Evolutionary conservation across 2,797 vertebrate genomes (phyloP), one percentile per base, ranked within the genome.

Genomic region (Spheniscus humboldti): DNA sequence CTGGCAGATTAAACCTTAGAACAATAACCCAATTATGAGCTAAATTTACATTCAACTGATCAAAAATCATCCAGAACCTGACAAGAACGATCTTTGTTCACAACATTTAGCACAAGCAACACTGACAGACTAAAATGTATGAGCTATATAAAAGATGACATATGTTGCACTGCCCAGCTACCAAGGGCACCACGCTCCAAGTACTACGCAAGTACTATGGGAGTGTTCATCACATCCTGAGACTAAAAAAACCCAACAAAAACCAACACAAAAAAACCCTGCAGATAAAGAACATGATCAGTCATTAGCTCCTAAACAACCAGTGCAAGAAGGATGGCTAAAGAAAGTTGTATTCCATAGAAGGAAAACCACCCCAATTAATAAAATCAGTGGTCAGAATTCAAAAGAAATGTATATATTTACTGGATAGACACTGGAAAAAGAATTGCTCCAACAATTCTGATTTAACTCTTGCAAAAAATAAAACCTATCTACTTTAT

Each of bases 21-120:
- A 97, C 94, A 97, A 94, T 90, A 96, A 92, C 76, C 91, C 92
- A 95, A 94, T 94, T 96, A 94, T 78, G 92, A 94, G 87, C 79
- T 96, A 96, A 96, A 96, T 92, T 96, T 95, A 97, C 87, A 96
- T 94, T 88, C 89, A 96, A 56, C 76, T 90, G 82, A 97, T 94
- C 76, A 92, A 95, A 97, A 97, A 94, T 83, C 73, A 95, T 90
- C 84, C 77, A 88, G 90, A 97, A 96, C 39, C 83, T 95, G 88
- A 97, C 77, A 96, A 93, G 93, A 96, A 93, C 72, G 71, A 91
- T 91, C 92, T 95, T 79, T 92, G 89, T 84, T 97, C 87, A 88
- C 82, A 96, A 91, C 50, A 56, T 31, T 91, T 69, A 88, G 72
- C 94, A 84, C 79, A 94, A 94, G 89, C 62, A 81, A 76, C 79